Evolutionary conservation across 2,113 vertebrate species (phyloP).

Genomic region (Zosterops borbonicus): DNA sequence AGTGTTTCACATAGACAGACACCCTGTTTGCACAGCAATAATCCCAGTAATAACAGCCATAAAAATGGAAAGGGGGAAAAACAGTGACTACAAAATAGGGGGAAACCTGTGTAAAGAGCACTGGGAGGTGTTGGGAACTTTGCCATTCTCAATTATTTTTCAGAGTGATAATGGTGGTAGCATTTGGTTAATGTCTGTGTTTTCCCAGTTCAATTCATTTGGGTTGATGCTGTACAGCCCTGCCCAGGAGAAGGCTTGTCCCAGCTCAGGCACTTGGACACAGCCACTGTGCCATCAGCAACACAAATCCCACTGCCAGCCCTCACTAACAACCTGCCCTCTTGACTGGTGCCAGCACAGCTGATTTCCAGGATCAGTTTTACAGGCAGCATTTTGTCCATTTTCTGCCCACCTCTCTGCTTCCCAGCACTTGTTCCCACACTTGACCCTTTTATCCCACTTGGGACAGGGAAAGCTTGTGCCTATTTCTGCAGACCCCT

Average conservation of each 20-base stretch:
- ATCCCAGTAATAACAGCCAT: constrained; percentile 16
- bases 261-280: background rate
- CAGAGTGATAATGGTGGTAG: background rate
- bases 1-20: background rate
- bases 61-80: background rate
- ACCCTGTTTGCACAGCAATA: constrained; percentile 1
- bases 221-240: background rate
- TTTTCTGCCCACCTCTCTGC: background rate
- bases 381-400: background rate
- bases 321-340: background rate
- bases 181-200: background rate
- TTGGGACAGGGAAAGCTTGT: background rate
- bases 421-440: background rate
- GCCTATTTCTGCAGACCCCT: background rate
- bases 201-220: background rate
- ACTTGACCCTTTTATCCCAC: background rate
- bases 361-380: background rate
- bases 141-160: constrained; percentile 2
- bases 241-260: background rate
- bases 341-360: background rate
- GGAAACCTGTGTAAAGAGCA: background rate
- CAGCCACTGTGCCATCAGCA: background rate
- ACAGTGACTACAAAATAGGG: background rate
- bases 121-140: background rate
- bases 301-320: background rate